Conservation (phyloP, 2,888 invertebrate species). For the Ferdinandea cuprea region DNA sequence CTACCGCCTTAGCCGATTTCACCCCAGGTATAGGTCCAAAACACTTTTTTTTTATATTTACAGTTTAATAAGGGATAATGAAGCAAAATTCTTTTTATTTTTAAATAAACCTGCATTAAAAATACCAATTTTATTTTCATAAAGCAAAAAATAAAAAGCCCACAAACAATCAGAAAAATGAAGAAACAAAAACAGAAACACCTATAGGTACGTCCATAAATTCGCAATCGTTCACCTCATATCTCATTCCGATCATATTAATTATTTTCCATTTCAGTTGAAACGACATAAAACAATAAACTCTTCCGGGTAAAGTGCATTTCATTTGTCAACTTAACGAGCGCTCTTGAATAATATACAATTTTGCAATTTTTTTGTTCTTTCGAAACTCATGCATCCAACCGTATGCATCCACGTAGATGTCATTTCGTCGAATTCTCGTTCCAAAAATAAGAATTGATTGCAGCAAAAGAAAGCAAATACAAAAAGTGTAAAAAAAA, state of each 20-base stretch:
- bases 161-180: too few species aligned
- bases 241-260: constrained; percentile 65
- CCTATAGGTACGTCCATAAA: constrained; percentile 6
- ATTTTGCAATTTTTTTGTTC: constrained; percentile 4
- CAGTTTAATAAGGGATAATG: too few species aligned
- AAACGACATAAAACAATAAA: constrained; percentile 73
- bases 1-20: too few species aligned
- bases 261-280: constrained; percentile 72
- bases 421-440: constrained; percentile 64
- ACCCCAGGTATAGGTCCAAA: too few species aligned
- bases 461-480: constrained; percentile 70
- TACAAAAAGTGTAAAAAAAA: constrained; percentile 27
- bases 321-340: constrained; percentile 74
- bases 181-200: neutral
- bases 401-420: constrained; percentile 65
- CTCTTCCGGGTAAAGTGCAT: constrained; percentile 62
- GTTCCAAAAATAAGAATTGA: constrained; percentile 73
- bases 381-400: constrained; percentile 44
- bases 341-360: constrained; percentile 39
- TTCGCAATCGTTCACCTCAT: constrained; percentile 28
- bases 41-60: too few species aligned
- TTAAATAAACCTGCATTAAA: too few species aligned
- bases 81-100: too few species aligned
- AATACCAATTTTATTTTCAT: too few species aligned
- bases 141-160: too few species aligned